A percentile compares a stretch with the other conserved stretches of the same genome.
These are phyloP conservation scores for Anisognathus igniventris DNA, from an alignment of 2,797 vertebrate genomes.

Conservation along the genomic window DNA sequence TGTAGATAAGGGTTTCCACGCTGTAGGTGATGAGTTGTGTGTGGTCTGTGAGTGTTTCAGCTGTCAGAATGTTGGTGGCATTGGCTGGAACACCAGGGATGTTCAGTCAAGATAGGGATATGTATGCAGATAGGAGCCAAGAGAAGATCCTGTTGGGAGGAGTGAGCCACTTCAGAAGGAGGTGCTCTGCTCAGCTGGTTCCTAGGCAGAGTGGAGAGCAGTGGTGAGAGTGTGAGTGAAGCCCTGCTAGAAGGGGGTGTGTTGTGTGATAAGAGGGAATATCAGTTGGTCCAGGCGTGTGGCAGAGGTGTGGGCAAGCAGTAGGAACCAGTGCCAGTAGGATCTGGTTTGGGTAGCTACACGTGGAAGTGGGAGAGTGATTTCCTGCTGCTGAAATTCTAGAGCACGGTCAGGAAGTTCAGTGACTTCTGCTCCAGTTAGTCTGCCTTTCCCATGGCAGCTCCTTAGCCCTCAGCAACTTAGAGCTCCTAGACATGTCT, in stretches of 20 bases:
- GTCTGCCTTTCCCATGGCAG: not conserved
- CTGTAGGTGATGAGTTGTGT: not conserved
- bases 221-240: not conserved
- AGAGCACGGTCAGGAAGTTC: not conserved
- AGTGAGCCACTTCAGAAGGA: not conserved
- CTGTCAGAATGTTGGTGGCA: not conserved
- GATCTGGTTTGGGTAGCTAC: not conserved
- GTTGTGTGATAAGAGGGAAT: not conserved
- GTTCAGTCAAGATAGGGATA: not conserved
- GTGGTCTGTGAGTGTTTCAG: not conserved
- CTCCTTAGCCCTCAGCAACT: not conserved
- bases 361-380: not conserved
- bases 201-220: not conserved
- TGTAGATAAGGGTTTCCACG: not conserved
- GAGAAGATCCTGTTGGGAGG: not conserved
- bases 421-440: not conserved
- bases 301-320: not conserved
- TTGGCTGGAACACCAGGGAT: not conserved
- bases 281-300: not conserved
- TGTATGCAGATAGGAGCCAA: not conserved
- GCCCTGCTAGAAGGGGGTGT: not conserved
- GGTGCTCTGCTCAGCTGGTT: not conserved
- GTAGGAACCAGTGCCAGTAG: not conserved
- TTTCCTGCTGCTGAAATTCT: not conserved
- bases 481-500: fast-evolving